phyloP scores from a whole-genome alignment of 2,888 invertebrate species.

The Liopterus haemorrhoidalis region DNA sequence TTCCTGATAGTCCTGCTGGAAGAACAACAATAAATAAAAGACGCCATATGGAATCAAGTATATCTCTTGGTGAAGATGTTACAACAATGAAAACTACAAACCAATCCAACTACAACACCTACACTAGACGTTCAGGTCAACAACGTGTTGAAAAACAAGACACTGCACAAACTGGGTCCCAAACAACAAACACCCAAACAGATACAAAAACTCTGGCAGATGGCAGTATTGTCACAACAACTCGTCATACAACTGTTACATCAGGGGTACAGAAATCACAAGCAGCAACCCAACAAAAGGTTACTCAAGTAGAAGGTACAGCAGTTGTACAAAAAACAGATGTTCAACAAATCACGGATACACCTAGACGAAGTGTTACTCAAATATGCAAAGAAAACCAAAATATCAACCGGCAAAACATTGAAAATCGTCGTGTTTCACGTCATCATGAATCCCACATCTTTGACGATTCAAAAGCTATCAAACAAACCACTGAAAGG shows the following conservation, averaged over 20 bases:
- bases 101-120: constrained; percentile 53
- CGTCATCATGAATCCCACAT: constrained; percentile 21
- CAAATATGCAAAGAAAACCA: constrained; percentile 42
- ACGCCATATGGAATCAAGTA: constrained; percentile 62
- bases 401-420: constrained; percentile 33
- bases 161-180: constrained; percentile 39
- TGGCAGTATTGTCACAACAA: constrained; percentile 51
- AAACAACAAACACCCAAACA: constrained; percentile 34
- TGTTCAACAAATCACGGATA: constrained; percentile 22
- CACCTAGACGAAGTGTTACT: constrained; percentile 38
- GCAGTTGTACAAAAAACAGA: constrained; percentile 10
- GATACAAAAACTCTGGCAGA: constrained; percentile 48
- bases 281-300: constrained; percentile 20
- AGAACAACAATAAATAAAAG: constrained; percentile 52
- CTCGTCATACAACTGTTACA: constrained; percentile 47
- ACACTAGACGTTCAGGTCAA: constrained; percentile 42
- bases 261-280: constrained; percentile 34
- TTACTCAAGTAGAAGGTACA: constrained; percentile 12
- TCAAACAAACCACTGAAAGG: constrained; percentile 30
- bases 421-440: constrained; percentile 24
- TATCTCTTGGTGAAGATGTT: constrained; percentile 55
- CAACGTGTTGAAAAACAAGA: constrained; percentile 31
- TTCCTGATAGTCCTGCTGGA: constrained; percentile 44
- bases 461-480: constrained; percentile 14
- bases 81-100: constrained; percentile 52